Evolutionary conservation across 2,113 vertebrate species (phyloP).

Genomic region (Cacatua alba): DNA sequence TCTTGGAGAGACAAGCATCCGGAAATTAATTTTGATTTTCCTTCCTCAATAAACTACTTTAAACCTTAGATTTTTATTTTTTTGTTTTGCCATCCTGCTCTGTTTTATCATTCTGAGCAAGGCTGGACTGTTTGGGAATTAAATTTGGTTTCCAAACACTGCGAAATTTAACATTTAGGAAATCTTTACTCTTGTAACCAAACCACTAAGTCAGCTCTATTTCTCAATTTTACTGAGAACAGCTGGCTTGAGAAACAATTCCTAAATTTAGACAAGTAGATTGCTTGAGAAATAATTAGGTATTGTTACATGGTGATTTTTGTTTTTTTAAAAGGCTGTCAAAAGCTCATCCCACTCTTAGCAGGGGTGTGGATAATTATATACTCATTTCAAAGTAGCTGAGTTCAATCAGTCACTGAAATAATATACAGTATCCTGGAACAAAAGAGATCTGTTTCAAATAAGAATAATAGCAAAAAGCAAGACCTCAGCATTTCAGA

Average conservation of each 20-base stretch:
- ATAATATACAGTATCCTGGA: neutral
- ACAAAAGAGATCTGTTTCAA: neutral
- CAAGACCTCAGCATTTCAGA: neutral
- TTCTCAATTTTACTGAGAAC: neutral
- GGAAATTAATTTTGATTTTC: neutral
- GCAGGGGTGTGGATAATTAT: slow-evolving; percentile 48
- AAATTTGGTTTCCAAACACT: neutral
- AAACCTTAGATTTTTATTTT: neutral
- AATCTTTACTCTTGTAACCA: neutral
- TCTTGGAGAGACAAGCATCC: neutral
- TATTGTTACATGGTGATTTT: neutral
- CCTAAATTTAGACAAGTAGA: slow-evolving; percentile 40
- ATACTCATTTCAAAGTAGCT: slow-evolving; percentile 4
- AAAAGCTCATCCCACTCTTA: slow-evolving; percentile 5
- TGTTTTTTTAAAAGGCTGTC: neutral
- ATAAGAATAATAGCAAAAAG: neutral
- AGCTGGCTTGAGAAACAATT: slow-evolving; percentile 4
- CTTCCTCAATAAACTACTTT: neutral
- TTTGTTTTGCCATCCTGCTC: neutral
- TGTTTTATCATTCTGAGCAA: neutral
- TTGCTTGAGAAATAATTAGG: slow-evolving; percentile 53
- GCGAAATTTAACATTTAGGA: neutral
- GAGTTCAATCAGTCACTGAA: slow-evolving; percentile 12
- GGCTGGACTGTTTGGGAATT: neutral
- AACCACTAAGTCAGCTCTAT: neutral